These are phyloP conservation scores for Ceratina australensis DNA, from an alignment of 1,140 invertebrate genomes.

Conservation along the genomic window DNA sequence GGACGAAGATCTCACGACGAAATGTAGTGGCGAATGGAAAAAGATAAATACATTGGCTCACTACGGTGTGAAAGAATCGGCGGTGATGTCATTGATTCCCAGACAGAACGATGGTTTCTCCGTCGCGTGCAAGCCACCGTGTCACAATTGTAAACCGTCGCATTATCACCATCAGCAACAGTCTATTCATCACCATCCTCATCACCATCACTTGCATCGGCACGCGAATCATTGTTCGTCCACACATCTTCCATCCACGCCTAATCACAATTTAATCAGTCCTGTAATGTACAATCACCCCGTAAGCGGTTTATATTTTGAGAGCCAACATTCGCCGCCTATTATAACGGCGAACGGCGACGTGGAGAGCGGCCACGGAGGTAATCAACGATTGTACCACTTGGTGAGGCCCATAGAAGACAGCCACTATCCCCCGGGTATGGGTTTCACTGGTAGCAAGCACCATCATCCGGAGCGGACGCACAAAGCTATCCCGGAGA, in stretches of 20 bases:
- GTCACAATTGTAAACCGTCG: constrained; percentile 85
- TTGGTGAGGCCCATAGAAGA: constrained; percentile 91
- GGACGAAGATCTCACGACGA: constrained; percentile 96
- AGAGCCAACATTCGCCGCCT: constrained; percentile 80
- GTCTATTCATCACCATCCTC: constrained; percentile 63
- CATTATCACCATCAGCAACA: constrained; percentile 66
- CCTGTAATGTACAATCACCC: constrained; percentile 76
- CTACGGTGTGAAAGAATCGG: constrained; percentile 96
- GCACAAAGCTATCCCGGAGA: constrained; percentile 96
- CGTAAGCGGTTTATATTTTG: constrained; percentile 83
- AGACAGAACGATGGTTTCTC: constrained; percentile 91
- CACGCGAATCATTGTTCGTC: constrained; percentile 74
- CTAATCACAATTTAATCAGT: constrained; percentile 73
- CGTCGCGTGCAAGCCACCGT: constrained; percentile 89
- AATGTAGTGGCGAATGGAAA: constrained; percentile 92
- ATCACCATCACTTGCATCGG: constrained; percentile 68
- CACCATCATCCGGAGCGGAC: constrained; percentile 86
- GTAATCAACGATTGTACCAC: constrained; percentile 88
- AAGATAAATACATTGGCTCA: constrained; percentile 95
- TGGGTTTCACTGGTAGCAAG: constrained; percentile 72
- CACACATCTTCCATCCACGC: constrained; percentile 71
- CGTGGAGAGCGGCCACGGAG: constrained; percentile 83
- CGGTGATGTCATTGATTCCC: constrained; percentile 94
- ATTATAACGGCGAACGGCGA: constrained; percentile 89
- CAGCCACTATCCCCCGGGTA: constrained; percentile 80